phyloP scores from a whole-genome alignment of 2,113 vertebrate species.

The Sitta europaea region DNA sequence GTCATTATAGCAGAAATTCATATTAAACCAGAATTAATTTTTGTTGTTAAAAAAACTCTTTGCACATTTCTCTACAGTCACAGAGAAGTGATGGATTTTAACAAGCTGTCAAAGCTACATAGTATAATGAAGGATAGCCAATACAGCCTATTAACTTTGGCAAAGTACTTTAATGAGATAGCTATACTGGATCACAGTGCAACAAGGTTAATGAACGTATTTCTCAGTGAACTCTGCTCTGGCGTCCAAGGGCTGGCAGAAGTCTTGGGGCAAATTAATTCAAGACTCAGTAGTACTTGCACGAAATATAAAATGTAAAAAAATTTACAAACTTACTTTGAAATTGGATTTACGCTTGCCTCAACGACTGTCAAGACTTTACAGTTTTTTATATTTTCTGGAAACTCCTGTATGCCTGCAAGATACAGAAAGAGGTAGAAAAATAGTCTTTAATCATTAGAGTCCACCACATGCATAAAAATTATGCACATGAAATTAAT shows the following conservation, averaged over 20 bases:
- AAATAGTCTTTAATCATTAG: not conserved
- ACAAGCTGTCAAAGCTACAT: not conserved
- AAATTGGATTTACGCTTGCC: conserved; percentile 98
- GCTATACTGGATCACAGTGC: not conserved
- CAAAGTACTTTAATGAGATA: not conserved
- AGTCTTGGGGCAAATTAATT: not conserved
- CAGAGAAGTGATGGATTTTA: not conserved
- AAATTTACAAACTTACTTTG: conserved; percentile 84
- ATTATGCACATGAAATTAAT: not conserved
- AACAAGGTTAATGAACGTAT: not conserved
- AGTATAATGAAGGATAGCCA: not conserved
- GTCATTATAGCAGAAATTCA: not conserved
- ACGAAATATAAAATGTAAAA: not conserved
- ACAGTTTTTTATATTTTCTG: conserved; percentile 99
- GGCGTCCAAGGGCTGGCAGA: fast-evolving
- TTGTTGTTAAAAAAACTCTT: not conserved
- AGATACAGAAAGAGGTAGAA: not conserved
- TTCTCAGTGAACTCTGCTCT: not conserved
- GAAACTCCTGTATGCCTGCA: conserved; percentile 98
- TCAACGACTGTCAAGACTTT: conserved; percentile 93
- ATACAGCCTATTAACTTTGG: not conserved
- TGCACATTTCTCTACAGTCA: not conserved
- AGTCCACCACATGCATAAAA: not conserved
- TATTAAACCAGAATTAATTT: not conserved
- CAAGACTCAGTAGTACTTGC: not conserved